These are phyloP conservation scores for Eurytoma adleriae DNA, from an alignment of 2,888 invertebrate genomes.

Conservation along the genomic window DNA sequence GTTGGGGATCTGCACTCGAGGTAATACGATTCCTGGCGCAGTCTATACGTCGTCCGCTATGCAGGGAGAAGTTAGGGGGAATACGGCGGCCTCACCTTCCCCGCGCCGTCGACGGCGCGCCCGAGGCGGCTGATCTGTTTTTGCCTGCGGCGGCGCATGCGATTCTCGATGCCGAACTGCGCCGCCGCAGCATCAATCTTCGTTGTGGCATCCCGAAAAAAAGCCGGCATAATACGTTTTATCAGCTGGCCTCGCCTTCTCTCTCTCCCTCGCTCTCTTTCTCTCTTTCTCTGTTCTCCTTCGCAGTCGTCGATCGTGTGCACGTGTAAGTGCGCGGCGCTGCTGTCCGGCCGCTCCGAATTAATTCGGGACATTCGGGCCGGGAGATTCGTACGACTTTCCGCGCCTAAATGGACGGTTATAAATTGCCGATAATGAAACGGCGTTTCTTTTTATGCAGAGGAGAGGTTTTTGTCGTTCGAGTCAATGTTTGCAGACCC, in stretches of 20 bases:
- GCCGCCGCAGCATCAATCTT: conserved; percentile 61
- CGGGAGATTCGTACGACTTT: conserved; percentile 59
- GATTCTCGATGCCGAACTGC: conserved; percentile 59
- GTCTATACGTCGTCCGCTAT: conserved; percentile 38
- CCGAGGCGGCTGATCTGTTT: conserved; percentile 42
- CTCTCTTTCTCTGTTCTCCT: too few species aligned
- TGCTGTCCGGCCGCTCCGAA: conserved; percentile 43
- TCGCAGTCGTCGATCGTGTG: background rate
- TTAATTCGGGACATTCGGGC: conserved; percentile 59
- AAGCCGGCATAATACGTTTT: conserved; percentile 62
- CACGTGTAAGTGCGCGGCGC: background rate
- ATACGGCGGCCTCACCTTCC: background rate
- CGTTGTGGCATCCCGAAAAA: conserved; percentile 58
- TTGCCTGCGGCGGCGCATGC: conserved; percentile 54
- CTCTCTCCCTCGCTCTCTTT: background rate
- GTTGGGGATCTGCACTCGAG: conserved; percentile 1
- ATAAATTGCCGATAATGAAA: conserved; percentile 60
- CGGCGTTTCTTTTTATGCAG: background rate
- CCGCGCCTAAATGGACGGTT: conserved; percentile 60
- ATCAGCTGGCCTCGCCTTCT: conserved; percentile 51
- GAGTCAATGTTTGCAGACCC: conserved; percentile 29
- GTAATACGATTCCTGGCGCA: conserved; percentile 43
- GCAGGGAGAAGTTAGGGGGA: conserved; percentile 19
- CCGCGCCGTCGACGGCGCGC: conserved; percentile 9
- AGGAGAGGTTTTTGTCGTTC: conserved; percentile 24